Percentiles rank a stretch among this genome's conserved stretches.
phyloP scores from a whole-genome alignment of 2,797 vertebrate genomes.

The Myotis findleyi region DNA sequence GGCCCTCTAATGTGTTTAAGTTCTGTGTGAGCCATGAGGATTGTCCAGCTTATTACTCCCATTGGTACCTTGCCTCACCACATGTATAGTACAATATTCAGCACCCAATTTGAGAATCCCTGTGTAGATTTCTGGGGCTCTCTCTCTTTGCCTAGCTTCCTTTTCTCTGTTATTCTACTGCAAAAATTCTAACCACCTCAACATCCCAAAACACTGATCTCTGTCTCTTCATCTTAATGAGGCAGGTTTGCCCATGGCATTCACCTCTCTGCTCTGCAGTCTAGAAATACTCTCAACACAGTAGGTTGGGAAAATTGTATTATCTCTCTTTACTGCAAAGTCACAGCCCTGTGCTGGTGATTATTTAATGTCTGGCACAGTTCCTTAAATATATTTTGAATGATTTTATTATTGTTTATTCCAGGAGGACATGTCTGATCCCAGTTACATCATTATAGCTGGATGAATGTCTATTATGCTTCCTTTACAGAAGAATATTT shows the following conservation, averaged over 20 bases:
- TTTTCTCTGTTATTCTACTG: too few relatives aligned
- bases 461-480: neutral
- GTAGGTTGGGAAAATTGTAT: neutral
- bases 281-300: neutral
- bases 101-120: neutral
- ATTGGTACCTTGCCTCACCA: neutral
- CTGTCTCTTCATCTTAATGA: neutral
- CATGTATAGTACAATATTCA: neutral
- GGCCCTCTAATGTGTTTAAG: too few relatives aligned
- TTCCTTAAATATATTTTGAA: neutral
- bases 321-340: neutral
- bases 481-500: neutral
- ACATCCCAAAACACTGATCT: neutral
- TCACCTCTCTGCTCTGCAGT: neutral
- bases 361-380: too few relatives aligned
- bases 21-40: neutral
- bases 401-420: neutral
- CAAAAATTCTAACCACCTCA: too few relatives aligned
- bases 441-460: neutral
- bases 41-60: neutral
- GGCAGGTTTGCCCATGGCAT: neutral
- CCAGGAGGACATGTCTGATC: neutral
- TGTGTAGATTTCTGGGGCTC: too few relatives aligned
- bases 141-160: too few relatives aligned
- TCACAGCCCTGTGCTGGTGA: neutral